Conservation (phyloP, 2,888 invertebrate genomes). For the Malthinus flaveolus region DNA sequence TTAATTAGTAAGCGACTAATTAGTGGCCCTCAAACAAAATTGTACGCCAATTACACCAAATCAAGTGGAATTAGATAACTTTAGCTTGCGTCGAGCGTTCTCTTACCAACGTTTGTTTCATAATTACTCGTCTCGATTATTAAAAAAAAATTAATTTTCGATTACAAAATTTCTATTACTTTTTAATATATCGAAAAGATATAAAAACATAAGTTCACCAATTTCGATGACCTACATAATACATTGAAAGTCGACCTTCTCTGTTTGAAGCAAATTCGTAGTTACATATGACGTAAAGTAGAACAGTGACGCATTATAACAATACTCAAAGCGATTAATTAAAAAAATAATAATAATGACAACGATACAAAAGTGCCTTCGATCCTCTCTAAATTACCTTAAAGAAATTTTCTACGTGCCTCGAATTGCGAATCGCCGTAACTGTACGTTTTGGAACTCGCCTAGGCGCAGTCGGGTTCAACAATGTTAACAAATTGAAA, state of each 20-base stretch:
- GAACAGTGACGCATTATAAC: slow-evolving; percentile 22
- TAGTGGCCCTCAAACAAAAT: too few relatives aligned
- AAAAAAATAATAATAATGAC: slow-evolving; percentile 19
- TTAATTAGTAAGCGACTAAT: too few relatives aligned
- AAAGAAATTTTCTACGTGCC: slow-evolving; percentile 12
- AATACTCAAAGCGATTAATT: slow-evolving; percentile 21
- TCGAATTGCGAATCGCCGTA: neutral
- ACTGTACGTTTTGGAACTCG: too few relatives aligned
- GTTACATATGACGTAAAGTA: slow-evolving; percentile 28
- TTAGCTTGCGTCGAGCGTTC: too few relatives aligned
- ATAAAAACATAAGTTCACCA: slow-evolving; percentile 25
- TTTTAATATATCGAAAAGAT: slow-evolving; percentile 10
- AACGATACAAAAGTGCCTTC: neutral
- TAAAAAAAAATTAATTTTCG: neutral
- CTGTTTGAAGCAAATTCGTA: slow-evolving; percentile 27
- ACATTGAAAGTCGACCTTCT: slow-evolving; percentile 29
- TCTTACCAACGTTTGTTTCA: too few relatives aligned
- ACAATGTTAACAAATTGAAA: neutral
- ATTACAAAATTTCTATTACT: slow-evolving; percentile 4
- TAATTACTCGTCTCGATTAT: neutral
- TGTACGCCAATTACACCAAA: too few relatives aligned
- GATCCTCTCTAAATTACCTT: slow-evolving; percentile 6
- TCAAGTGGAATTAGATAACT: too few relatives aligned
- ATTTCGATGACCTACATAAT: slow-evolving; percentile 32
- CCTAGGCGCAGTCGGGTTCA: too few relatives aligned